Evolutionary conservation across 53 echinoderm and acorn worm species (phyloP), one percentile per base, ranked within the genome.

Genomic region (Apostichopus leukothele): DNA sequence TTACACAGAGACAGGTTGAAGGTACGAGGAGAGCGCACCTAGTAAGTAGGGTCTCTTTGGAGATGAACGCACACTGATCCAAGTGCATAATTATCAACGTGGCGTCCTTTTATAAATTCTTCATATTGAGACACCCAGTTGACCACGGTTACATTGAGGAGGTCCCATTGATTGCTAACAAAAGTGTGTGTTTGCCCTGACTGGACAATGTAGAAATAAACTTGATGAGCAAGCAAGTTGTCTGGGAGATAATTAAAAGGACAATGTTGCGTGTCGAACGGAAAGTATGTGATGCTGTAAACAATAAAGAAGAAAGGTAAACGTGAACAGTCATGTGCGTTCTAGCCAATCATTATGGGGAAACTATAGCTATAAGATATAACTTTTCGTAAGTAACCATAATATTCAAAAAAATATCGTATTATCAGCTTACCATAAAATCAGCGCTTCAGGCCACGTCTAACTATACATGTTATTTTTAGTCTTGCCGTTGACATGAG

Each of bases 271-370:
- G 55, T 54, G 55, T 81, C 81, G 57, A 54, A 81, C 25, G 81
- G 81, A 55, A 81, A 81, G 19, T 81, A 81, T 54, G 55, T 19
- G n/a, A 81, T 59, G 18, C 81, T 81, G 60, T 81, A n/a, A 19
- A 71, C 6, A 19, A n/a, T 16, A 71, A 18, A 71, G 5, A 6
- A 71, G 6, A 71, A 6, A 71, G 6, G 7, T 6, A 71, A 57
- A 57, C 57, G 71, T 18, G 20, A 39, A 39, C 39, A 39, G 39
- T 39, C 0, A 39, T 39, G 39, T 3, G 39, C 39, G 39, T 39
- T 39, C 39, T 39, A 39, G 39, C 39, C 39, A 39, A 39, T 39
- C 39, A 39, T 39, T 39, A 39, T 39, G 39, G 3, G 39, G 39
- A 39, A 39, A 39, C 3, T 3, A 39, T 3, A 39, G 39, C 39